Conservation (phyloP, 2,888 invertebrate genomes). For the Globia sparganii region DNA sequence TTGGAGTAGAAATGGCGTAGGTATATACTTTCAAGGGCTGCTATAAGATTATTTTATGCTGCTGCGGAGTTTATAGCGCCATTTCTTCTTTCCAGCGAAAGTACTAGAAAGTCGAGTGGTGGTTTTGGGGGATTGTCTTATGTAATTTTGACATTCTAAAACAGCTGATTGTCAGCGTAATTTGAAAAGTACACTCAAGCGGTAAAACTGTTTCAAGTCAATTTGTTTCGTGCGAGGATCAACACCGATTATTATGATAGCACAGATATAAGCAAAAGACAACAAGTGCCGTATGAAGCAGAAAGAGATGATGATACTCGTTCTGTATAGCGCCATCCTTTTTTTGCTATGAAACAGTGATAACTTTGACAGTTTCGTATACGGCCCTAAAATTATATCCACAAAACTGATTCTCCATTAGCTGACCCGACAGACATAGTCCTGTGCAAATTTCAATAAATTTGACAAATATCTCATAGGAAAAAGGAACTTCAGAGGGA, state of each 20-base stretch:
- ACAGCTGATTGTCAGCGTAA: background rate
- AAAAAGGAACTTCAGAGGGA: background rate
- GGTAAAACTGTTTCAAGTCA: background rate
- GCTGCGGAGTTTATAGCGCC: background rate
- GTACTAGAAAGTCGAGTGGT: background rate
- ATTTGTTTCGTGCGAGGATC: too few relatives aligned
- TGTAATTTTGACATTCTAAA: background rate
- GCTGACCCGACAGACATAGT: background rate
- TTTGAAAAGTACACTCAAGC: background rate
- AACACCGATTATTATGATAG: background rate
- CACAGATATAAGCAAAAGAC: background rate
- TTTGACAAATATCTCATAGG: background rate
- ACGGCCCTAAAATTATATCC: background rate
- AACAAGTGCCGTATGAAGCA: background rate
- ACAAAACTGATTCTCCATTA: background rate
- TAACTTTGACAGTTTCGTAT: background rate
- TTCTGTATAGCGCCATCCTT: too few relatives aligned
- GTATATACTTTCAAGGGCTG: background rate
- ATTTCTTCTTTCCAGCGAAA: background rate
- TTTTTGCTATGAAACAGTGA: background rate
- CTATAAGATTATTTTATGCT: background rate
- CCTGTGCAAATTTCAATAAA: background rate
- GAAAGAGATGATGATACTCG: background rate
- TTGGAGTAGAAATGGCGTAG: constrained; percentile 29
- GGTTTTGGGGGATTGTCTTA: background rate